Conservation (phyloP, 2,888 invertebrate species). For the Gastracanthus pulcherrimus region DNA sequence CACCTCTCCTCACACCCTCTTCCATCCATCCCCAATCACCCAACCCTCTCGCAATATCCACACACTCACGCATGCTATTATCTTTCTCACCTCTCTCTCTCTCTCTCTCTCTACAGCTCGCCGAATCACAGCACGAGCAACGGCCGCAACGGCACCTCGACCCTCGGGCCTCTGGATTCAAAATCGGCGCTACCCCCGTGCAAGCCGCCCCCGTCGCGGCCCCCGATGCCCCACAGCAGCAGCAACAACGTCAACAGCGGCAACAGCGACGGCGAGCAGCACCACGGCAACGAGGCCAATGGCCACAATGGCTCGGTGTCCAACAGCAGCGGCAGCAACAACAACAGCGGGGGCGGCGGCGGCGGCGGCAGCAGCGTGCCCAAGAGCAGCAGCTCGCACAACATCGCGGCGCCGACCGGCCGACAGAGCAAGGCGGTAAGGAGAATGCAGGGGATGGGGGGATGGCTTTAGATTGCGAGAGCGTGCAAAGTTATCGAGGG, state of each 20-base stretch:
- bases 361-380: slow-evolving; percentile 68
- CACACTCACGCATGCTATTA: too few relatives aligned
- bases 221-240: slow-evolving; percentile 73
- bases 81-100: too few relatives aligned
- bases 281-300: slow-evolving; percentile 63
- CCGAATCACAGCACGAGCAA: slow-evolving; percentile 60
- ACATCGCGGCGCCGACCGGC: slow-evolving; percentile 71
- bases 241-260: too few relatives aligned
- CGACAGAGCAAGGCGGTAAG: slow-evolving; percentile 74
- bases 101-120: slow-evolving; percentile 57
- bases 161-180: slow-evolving; percentile 68
- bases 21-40: too few relatives aligned
- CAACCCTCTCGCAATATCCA: too few relatives aligned
- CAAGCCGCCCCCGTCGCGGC: slow-evolving; percentile 74
- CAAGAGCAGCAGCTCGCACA: slow-evolving; percentile 73
- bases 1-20: too few relatives aligned
- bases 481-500: too few relatives aligned
- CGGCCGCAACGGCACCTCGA: slow-evolving; percentile 40
- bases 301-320: slow-evolving; percentile 67
- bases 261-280: slow-evolving; percentile 23
- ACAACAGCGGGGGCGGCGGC: slow-evolving; percentile 65
- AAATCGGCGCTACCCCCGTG: slow-evolving; percentile 71
- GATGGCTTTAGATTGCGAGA: too few relatives aligned
- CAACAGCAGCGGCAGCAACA: slow-evolving; percentile 63
- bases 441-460: too few relatives aligned